A percentile compares a stretch with the other conserved stretches of the same genome.
These are phyloP conservation scores for Diorhabda carinulata DNA, from an alignment of 1,140 invertebrate species.

Conservation along the genomic window DNA sequence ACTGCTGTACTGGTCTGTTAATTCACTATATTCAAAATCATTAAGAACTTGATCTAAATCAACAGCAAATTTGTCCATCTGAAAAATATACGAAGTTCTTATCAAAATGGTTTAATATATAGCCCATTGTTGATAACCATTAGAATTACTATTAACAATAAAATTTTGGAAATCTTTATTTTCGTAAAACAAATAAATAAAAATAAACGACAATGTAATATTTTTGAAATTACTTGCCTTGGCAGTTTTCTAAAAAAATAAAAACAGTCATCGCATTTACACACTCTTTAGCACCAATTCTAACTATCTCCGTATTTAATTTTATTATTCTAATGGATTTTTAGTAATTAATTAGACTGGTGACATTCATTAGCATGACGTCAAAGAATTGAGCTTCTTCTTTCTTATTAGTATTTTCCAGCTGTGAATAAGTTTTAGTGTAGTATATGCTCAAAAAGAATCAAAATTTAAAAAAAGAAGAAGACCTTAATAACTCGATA, in stretches of 20 bases:
- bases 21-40: conserved; percentile 76
- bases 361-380: too few relatives aligned
- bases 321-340: neutral
- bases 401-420: too few relatives aligned
- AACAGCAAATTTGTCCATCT: conserved; percentile 53
- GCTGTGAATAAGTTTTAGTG: too few relatives aligned
- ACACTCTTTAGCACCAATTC: neutral
- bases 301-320: neutral
- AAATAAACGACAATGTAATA: neutral
- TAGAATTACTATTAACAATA: too few relatives aligned
- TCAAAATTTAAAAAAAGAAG: too few relatives aligned
- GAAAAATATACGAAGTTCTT: conserved; percentile 4
- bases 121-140: too few relatives aligned
- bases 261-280: neutral
- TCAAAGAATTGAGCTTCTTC: too few relatives aligned
- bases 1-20: conserved; percentile 22
- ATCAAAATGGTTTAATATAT: neutral
- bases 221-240: neutral
- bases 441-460: too few relatives aligned
- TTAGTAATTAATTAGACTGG: too few relatives aligned
- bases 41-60: conserved; percentile 85
- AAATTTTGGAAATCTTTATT: too few relatives aligned
- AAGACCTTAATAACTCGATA: too few relatives aligned
- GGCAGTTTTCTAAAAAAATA: neutral
- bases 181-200: too few relatives aligned